Evolutionary conservation across 2,888 invertebrate genomes (phyloP).

Genomic region (Drosophila emarginata): DNA sequence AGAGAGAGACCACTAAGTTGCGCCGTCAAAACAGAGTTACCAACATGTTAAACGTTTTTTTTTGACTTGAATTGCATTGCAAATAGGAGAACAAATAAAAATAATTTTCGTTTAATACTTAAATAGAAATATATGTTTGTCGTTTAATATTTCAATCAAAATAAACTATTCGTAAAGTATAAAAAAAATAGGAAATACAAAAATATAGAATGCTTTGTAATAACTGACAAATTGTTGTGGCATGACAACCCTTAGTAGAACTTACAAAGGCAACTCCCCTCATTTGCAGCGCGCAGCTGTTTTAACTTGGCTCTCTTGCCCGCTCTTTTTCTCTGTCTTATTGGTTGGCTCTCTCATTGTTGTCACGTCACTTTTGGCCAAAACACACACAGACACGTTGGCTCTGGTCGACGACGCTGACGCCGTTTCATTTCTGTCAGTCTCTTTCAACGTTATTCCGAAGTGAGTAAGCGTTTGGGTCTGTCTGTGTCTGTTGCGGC

Average conservation of each 20-base stretch:
- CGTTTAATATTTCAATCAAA: neutral
- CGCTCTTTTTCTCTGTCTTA: constrained; percentile 25
- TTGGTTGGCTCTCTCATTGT: constrained; percentile 11
- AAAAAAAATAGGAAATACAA: neutral
- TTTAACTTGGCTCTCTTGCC: constrained; percentile 29
- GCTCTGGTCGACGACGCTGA: constrained; percentile 30
- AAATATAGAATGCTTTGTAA: neutral
- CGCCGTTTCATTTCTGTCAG: constrained; percentile 55
- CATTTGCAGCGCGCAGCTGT: constrained; percentile 42
- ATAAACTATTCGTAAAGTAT: neutral
- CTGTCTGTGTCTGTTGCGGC: constrained; percentile 40
- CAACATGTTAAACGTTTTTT: constrained; percentile 1
- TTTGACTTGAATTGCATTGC: neutral
- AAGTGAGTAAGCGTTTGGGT: constrained; percentile 64
- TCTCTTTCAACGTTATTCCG: constrained; percentile 45
- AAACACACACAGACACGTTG: constrained; percentile 50
- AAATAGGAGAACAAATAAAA: neutral
- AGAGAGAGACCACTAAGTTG: constrained; percentile 14
- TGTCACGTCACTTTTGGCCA: constrained; percentile 67
- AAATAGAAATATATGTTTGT: neutral
- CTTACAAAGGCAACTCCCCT: constrained; percentile 46
- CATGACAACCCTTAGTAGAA: constrained; percentile 42
- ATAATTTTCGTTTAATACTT: neutral
- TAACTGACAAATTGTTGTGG: neutral
- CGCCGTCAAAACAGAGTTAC: constrained; percentile 41